Evolutionary conservation across 2,797 vertebrate genomes (phyloP), one percentile per base, ranked within the genome.

Genomic region (Sarcophilus harrisii): DNA sequence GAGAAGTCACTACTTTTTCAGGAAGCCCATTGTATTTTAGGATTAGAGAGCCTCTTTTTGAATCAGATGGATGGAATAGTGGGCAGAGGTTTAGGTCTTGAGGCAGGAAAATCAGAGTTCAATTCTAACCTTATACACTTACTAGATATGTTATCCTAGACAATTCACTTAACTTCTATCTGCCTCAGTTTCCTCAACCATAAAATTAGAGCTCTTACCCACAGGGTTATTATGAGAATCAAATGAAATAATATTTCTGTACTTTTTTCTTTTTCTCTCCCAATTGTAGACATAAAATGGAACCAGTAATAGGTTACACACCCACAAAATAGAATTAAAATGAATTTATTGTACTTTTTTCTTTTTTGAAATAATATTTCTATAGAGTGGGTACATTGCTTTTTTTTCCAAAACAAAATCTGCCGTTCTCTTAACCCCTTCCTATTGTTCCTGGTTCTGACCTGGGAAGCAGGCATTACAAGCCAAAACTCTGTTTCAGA

Each of bases 271-370:
- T 96, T 24, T 97, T 24, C 97, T 97, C 95, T 96, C 96, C 95
- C 93, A 97, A 94, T 62, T 91, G 93, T 96, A 97, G 97, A 98
- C 98, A 98, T 13, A 90, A 96, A 92, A 97, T 97, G 97, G 98
- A 98, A 98, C 91, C 98, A 95, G 98, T 55, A 98, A 97, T 98
- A 97, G 93, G 93, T 97, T 91, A 98, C 52, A 52, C 52, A 52
- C 52, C 52, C 52, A 52, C 52, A 52, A 52, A 52, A 52, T 52
- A 52, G 52, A 52, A 52, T 52, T 52, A 52, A 52, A 52, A 52
- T 52, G 52, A 52, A 52, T 5, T 52, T 52, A 52, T 5, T 52
- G 4, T 52, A 6, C 4, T 52, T 52, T 52, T 52, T 52, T 52
- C 52, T 52, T 52, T 52, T 52, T 52, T 52, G 52, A 52, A 52